Percentiles rank a stretch among this genome's conserved stretches.
phyloP scores from a whole-genome alignment of 2,888 invertebrate genomes.

The Chrysodeixis includens region DNA sequence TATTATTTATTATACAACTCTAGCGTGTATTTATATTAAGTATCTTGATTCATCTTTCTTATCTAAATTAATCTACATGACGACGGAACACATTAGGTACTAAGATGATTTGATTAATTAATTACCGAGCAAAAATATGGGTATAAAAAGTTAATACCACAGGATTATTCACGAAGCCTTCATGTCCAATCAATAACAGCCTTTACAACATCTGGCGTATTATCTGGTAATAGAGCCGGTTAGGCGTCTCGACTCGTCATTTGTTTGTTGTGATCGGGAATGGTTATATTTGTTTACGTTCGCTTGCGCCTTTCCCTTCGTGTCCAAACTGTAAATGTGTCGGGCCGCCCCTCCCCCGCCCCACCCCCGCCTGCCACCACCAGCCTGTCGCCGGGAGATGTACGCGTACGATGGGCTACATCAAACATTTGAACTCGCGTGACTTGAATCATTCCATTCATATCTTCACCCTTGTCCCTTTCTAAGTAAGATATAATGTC shows the following conservation, averaged over 20 bases:
- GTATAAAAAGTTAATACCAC: conserved; percentile 29
- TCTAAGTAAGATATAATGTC: conserved; percentile 42
- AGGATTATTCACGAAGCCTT: conserved; percentile 25
- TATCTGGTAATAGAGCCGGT: conserved; percentile 20
- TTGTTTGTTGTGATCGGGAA: conserved; percentile 66
- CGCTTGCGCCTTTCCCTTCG: conserved; percentile 50
- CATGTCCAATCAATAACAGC: conserved; percentile 30
- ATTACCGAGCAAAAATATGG: conserved; percentile 38
- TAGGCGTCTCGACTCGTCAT: conserved; percentile 38
- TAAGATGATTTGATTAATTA: conserved; percentile 34
- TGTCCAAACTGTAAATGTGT: conserved; percentile 66
- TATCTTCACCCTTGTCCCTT: conserved; percentile 38
- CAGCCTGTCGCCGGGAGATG: conserved; percentile 57
- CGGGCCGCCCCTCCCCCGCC: conserved; percentile 43
- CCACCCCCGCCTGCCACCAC: conserved; percentile 26
- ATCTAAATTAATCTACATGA: conserved; percentile 35
- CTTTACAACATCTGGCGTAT: conserved; percentile 31
- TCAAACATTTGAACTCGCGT: conserved; percentile 54
- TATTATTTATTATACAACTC: conserved; percentile 22
- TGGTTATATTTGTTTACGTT: conserved; percentile 69
- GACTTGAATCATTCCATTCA: conserved; percentile 52
- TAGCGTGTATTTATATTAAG: conserved; percentile 18
- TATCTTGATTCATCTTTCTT: conserved; percentile 43
- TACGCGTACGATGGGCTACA: conserved; percentile 58
- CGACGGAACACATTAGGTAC: conserved; percentile 38